Base-by-base conservation (phyloP, 2,797 vertebrate genomes). In the Argentina silus region DNA sequence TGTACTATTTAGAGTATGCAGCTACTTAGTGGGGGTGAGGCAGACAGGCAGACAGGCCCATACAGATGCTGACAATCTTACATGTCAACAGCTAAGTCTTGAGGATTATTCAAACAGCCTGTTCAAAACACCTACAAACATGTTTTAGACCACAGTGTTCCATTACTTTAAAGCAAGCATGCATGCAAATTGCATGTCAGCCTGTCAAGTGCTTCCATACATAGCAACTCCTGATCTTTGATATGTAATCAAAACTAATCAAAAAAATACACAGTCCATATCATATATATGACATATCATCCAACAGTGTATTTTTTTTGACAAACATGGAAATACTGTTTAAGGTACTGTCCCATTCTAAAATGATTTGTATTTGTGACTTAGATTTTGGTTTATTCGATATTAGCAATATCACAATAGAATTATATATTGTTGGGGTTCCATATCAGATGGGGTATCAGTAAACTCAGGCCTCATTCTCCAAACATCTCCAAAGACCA, bases 391-490 rank as follows among this genome's bases (percentile, higher is more conserved):
- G 0, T 14, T 59, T 10, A 59, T 10, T 59, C 10, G 4, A 17
- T 19, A 57, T 19, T 19, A 23, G 23, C 12, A 2, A 57, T 23
- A 9, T 6, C n/a, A 23, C 23, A 0, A 23, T 21, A n/a, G n/a
- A n/a, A n/a, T n/a, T n/a, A n/a, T n/a, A n/a, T n/a, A n/a, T n/a
- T n/a, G n/a, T n/a, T n/a, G n/a, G n/a, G 27, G 27, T 59, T 59
- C 56, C 56, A 59, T 17, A 23, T 3, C 6, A 59, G 21, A 59
- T 4, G 23, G 4, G 21, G 7, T 67, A 70, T 51, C 27, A 44
- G 69, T 64, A 48, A 75, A 69, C 77, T 72, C 68, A 74, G 77
- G 79, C 19, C 71, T 74, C 17, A 59, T 76, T 70, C 62, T 17
- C 51, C 14, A 43, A 77, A 69, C 47, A 70, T 61, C 11, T 27